Conservation (phyloP, 2,888 invertebrate genomes). For the Branchipolynoe longqiensis region DNA sequence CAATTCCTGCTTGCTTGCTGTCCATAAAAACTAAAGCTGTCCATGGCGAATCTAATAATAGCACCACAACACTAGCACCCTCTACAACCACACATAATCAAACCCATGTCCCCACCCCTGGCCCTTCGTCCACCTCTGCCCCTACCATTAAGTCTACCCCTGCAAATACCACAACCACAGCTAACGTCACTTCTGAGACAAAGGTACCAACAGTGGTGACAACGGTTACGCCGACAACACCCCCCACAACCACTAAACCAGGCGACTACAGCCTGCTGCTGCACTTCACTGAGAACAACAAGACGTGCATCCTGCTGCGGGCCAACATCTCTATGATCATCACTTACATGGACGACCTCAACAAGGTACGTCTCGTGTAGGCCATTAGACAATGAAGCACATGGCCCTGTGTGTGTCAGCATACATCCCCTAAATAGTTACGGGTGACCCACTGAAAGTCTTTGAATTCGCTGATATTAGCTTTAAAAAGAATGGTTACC, state of each 20-base stretch:
- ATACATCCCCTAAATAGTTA: no score
- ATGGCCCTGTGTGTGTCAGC: no score
- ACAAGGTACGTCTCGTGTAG: neutral
- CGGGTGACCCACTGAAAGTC: no score
- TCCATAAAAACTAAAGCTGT: neutral
- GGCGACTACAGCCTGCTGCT: neutral
- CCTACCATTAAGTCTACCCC: neutral
- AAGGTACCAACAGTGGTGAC: neutral
- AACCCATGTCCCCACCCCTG: no score
- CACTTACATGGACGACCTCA: conserved; percentile 18
- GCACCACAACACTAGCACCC: conserved; percentile 3
- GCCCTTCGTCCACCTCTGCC: neutral
- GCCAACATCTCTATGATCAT: neutral
- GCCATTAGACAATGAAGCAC: no score
- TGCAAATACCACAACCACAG: neutral
- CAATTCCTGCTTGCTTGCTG: neutral
- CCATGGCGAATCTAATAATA: neutral
- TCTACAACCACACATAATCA: neutral
- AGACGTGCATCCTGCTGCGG: conserved; percentile 5
- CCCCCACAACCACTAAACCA: neutral
- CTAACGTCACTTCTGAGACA: neutral
- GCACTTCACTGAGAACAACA: neutral
- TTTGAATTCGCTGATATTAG: no score
- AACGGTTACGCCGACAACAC: neutral
- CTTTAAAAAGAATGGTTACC: no score